phyloP scores from a whole-genome alignment of 1,140 invertebrate genomes.

The Medauroidea extradentata region DNA sequence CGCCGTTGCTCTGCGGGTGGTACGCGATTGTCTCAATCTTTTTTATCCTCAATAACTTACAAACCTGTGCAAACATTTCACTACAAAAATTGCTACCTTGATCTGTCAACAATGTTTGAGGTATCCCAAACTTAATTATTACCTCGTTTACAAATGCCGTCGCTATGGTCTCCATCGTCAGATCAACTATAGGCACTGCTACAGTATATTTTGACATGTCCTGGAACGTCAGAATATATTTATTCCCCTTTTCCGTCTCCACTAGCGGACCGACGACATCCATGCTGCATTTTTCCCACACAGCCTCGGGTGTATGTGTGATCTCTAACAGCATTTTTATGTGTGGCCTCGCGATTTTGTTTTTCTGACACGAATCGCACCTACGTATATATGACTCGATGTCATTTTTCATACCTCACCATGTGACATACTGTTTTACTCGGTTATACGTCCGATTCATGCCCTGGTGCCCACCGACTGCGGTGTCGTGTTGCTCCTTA shows the following conservation, averaged over 20 bases:
- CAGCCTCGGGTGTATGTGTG: neutral
- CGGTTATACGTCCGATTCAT: neutral
- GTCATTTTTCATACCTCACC: neutral
- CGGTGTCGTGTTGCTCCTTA: neutral
- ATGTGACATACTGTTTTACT: neutral
- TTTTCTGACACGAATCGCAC: neutral
- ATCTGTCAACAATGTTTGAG: neutral
- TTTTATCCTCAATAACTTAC: neutral
- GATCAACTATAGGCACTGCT: slow-evolving; percentile 9
- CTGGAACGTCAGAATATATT: slow-evolving; percentile 17
- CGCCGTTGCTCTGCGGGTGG: too few species aligned
- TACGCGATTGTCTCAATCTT: neutral
- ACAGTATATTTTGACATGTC: too few species aligned
- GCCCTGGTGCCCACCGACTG: neutral
- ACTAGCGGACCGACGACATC: slow-evolving; percentile 20
- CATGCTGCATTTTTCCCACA: slow-evolving; percentile 1
- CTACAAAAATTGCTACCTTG: neutral
- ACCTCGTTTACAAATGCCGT: neutral
- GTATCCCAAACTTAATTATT: neutral
- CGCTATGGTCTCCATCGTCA: neutral
- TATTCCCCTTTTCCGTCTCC: slow-evolving; percentile 8
- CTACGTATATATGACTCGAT: neutral
- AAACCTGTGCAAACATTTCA: neutral
- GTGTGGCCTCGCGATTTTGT: neutral
- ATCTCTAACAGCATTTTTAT: neutral